Conservation (phyloP, 2,888 invertebrate genomes). For the Polydrusus pterygomalis region DNA sequence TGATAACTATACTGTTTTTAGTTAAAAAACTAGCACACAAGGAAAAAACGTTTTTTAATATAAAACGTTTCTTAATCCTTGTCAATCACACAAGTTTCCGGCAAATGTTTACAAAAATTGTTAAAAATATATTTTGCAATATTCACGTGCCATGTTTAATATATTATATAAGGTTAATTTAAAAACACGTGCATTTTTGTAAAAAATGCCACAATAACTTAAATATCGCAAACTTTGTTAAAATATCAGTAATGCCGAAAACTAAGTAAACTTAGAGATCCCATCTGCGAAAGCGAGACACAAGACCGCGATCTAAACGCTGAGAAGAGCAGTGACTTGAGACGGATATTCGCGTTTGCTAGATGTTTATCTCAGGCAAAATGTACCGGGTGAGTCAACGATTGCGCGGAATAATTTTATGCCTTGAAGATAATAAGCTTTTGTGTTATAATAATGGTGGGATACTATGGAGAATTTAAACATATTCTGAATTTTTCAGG, state of each 20-base stretch:
- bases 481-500: no score
- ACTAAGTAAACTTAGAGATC: no score
- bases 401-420: no score
- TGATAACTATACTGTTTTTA: conserved; percentile 24
- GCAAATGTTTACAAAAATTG: conserved; percentile 20
- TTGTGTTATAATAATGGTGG: no score
- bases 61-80: conserved; percentile 15
- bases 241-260: background rate
- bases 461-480: no score
- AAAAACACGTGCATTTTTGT: conserved; percentile 9
- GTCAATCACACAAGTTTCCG: conserved; percentile 30
- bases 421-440: no score
- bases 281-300: no score
- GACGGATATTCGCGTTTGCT: no score
- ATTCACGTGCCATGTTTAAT: conserved; percentile 8
- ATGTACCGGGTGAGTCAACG: no score
- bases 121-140: conserved; percentile 11
- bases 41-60: conserved; percentile 9
- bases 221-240: background rate
- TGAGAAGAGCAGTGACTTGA: no score
- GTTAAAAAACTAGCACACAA: conserved; percentile 35
- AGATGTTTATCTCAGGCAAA: no score
- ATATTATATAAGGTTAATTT: background rate
- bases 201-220: conserved; percentile 9
- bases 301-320: no score